Evolutionary conservation across 2,888 invertebrate species (phyloP).

Genomic region (Branchellion lobata): DNA sequence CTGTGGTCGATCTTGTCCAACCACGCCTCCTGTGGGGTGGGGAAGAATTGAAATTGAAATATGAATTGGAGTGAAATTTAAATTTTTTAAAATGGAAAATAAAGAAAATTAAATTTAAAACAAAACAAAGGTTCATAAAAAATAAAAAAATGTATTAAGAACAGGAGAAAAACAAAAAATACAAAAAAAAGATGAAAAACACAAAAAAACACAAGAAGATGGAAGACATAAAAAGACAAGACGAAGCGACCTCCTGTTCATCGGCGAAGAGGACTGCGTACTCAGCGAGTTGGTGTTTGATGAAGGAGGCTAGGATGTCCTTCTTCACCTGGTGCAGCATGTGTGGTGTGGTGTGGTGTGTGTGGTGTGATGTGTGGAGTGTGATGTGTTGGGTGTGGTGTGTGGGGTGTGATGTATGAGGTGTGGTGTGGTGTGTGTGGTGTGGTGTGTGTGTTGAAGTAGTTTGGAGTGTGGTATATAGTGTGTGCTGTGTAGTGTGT

Average conservation of each 20-base stretch:
- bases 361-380: too few relatives aligned
- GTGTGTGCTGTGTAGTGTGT: too few relatives aligned
- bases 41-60: constrained; percentile 13
- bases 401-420: too few relatives aligned
- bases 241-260: constrained; percentile 89
- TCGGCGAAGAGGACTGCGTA: constrained; percentile 90
- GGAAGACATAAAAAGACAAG: too few relatives aligned
- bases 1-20: constrained; percentile 76
- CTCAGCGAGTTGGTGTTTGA: constrained; percentile 81
- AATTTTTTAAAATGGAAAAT: not conserved
- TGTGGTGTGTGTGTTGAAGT: too few relatives aligned
- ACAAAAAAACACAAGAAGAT: too few relatives aligned
- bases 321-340: constrained; percentile 66
- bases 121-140: not conserved
- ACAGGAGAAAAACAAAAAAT: not conserved
- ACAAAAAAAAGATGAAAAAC: not conserved
- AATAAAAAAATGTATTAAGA: not conserved
- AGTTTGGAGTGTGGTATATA: too few relatives aligned
- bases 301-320: constrained; percentile 87
- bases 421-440: too few relatives aligned
- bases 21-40: constrained; percentile 74
- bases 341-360: too few relatives aligned
- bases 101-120: too few relatives aligned
- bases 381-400: too few relatives aligned
- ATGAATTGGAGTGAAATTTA: not conserved